Base-by-base conservation (phyloP, 30 jellyfish, hydroid and myxozoan genomes). In the Turritopsis dohrnii region DNA sequence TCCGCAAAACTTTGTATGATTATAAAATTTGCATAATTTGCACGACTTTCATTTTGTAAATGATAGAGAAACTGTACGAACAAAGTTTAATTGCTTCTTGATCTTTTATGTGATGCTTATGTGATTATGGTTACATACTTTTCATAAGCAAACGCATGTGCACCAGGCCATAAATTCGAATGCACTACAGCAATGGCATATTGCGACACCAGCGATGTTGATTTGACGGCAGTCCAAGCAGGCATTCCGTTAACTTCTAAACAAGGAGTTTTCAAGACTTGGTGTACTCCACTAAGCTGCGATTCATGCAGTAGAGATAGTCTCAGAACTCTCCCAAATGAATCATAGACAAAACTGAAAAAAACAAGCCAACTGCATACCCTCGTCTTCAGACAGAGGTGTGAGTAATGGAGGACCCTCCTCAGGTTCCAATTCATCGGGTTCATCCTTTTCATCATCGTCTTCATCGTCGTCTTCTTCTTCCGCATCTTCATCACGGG, bases 161-260 rank as follows among this genome's bases (percentile, higher is more conserved):
- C 98, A 3, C 98, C 98, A n/a, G 98, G 98, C 98, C 98, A 93
- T 30, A 82, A 54, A 72, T 93, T 93, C 23, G 96, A 88, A 80
- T 82, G 98, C 84, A 93, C 54, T 23, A 88, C 94, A 21, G 98
- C 98, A 74, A 93, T 75, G 60, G 98, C 96, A 66, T 88, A 93
- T 84, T 93, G 98, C 4, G 96, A 85, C 24, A 93, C 81, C n/a
- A 89, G 79, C 18, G 74, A 53, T 8, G 93, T 84, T 65, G 98
- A 87, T 71, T 93, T 88, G 16, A 28, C 18, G 9, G 89, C 94
- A 18, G 96, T 84, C 98, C 98, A 93, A 8, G 98, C 96, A 1
- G 97, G 92, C 83, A 76, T 60, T 16, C 93, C 94, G 73, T 88
- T 86, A 18, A 93, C 89, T 66, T 86, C 98, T 93, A 71, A 29